Conservation (phyloP, 2,113 vertebrate genomes). For the Zapus hudsonius region DNA sequence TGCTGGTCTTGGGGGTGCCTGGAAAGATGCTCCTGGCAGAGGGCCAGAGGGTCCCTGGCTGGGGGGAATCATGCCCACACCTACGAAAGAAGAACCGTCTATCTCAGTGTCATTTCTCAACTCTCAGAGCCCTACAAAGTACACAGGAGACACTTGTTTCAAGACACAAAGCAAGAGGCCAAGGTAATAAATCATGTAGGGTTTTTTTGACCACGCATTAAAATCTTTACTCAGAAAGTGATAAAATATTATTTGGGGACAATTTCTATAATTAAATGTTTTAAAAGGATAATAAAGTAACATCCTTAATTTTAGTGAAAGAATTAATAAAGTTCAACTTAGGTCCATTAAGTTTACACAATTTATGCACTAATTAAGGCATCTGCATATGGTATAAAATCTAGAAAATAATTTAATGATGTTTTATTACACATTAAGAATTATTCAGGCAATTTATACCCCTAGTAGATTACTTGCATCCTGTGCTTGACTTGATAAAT, state of each 20-base stretch:
- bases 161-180: not conserved
- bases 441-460: not conserved
- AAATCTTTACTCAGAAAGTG: not conserved
- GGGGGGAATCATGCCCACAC: constrained; percentile 79
- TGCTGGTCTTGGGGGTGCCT: constrained; percentile 70
- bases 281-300: not conserved
- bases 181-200: not conserved
- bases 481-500: not conserved
- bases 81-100: constrained; percentile 72
- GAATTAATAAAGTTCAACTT: not conserved
- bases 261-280: not conserved
- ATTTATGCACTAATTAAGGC: not conserved
- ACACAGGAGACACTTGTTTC: not conserved
- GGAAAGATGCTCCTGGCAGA: constrained; percentile 80
- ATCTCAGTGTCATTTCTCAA: rapidly evolving
- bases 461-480: not conserved
- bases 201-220: not conserved
- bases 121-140: not conserved
- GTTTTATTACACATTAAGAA: not conserved
- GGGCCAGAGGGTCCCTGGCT: constrained; percentile 78
- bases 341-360: not conserved
- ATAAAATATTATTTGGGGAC: not conserved
- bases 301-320: not conserved
- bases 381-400: not conserved
- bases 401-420: not conserved